phyloP scores from a whole-genome alignment of 2,113 vertebrate genomes.

The Datnioides undecimradiatus region DNA sequence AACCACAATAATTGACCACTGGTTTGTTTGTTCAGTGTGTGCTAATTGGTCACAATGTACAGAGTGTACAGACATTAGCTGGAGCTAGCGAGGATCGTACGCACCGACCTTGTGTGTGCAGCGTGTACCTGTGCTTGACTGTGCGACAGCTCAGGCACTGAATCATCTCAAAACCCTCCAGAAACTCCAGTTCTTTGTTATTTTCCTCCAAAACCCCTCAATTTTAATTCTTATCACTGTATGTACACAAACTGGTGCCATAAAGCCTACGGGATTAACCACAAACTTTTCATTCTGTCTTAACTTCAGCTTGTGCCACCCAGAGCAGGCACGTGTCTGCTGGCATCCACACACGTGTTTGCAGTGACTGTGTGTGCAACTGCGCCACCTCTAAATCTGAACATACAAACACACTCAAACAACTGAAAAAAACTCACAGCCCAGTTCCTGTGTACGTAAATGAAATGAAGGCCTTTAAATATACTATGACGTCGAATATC shows the following conservation, averaged over 20 bases:
- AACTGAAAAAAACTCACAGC: neutral
- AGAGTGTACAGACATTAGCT: constrained; percentile 1
- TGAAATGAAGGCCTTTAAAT: no score
- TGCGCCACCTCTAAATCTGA: neutral
- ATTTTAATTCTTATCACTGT: neutral
- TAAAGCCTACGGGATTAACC: neutral
- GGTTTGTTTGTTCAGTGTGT: constrained; percentile 7
- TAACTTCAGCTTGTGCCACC: neutral
- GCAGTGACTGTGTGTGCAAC: neutral
- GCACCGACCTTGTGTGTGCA: neutral
- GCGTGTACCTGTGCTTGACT: neutral
- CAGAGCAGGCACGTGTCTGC: neutral
- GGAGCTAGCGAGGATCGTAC: no score
- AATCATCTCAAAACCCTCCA: neutral
- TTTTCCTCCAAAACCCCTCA: neutral
- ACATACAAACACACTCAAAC: no score
- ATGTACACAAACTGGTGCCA: neutral
- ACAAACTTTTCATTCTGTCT: neutral
- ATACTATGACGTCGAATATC: no score
- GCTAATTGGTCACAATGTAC: constrained; percentile 11
- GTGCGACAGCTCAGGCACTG: neutral
- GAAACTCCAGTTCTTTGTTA: neutral
- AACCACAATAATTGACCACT: neutral
- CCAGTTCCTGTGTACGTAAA: neutral
- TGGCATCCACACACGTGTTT: neutral